These are phyloP conservation scores for Palythoa caribaeorum DNA, from an alignment of 92 coral and sea anemone genomes.

Conservation along the genomic window DNA sequence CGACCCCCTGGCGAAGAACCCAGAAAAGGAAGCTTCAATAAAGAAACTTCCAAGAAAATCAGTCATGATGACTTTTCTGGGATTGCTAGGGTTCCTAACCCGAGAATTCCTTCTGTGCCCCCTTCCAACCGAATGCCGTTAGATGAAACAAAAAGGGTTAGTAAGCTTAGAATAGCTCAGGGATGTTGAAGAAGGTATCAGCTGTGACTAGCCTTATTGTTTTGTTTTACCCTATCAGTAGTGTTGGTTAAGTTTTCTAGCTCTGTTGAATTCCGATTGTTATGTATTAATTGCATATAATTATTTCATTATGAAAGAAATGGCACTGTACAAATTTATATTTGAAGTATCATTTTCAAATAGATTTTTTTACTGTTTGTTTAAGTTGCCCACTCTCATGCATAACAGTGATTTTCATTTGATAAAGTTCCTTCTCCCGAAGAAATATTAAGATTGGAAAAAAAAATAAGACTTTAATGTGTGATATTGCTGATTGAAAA, in stretches of 20 bases:
- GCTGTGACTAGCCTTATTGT: not conserved
- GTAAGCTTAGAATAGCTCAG: slow-evolving; percentile 5
- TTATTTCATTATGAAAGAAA: not conserved
- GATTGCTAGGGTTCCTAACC: slow-evolving; percentile 13
- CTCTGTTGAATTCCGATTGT: not conserved
- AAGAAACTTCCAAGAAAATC: slow-evolving; percentile 67
- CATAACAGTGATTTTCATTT: too few relatives aligned
- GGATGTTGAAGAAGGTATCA: not conserved
- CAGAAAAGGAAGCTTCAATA: slow-evolving; percentile 49
- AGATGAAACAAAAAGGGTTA: slow-evolving; percentile 57
- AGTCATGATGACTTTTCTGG: slow-evolving; percentile 76
- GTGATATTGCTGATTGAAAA: too few relatives aligned
- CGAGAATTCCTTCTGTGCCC: slow-evolving; percentile 61
- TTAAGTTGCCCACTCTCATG: too few relatives aligned
- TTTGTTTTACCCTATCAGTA: not conserved
- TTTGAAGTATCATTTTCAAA: too few relatives aligned
- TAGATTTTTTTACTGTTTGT: too few relatives aligned
- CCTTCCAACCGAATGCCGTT: slow-evolving; percentile 62
- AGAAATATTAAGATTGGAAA: too few relatives aligned
- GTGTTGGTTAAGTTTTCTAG: not conserved
- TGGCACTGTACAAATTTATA: not conserved
- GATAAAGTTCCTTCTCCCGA: too few relatives aligned
- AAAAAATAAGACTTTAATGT: too few relatives aligned
- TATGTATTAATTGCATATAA: not conserved
- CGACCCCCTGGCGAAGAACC: slow-evolving; percentile 68